A percentile compares a stretch with the other conserved stretches of the same genome.
phyloP scores from a whole-genome alignment of 2,113 vertebrate genomes.

The Dryoscopus gambensis region DNA sequence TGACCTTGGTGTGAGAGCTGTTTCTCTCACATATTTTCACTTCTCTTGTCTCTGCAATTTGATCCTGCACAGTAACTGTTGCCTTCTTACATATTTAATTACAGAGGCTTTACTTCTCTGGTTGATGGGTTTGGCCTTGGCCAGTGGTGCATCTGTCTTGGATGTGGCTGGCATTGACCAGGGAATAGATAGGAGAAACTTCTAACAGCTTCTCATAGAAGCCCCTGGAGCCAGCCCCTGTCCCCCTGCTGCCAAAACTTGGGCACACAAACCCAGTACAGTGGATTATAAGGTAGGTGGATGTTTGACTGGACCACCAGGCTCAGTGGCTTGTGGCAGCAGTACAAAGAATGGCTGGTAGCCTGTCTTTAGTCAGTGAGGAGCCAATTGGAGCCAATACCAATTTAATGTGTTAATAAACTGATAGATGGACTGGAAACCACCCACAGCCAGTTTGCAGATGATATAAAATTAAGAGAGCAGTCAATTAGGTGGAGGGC shows the following conservation, averaged over 20 bases:
- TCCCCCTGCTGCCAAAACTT: fast-evolving
- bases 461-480: not conserved
- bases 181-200: not conserved
- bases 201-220: not conserved
- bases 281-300: not conserved
- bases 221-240: too few species aligned
- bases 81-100: not conserved
- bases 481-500: not conserved
- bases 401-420: not conserved
- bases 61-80: too few species aligned
- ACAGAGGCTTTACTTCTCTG: not conserved
- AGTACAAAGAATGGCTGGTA: not conserved
- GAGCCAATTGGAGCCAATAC: not conserved
- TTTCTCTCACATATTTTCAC: not conserved
- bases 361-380: not conserved
- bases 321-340: not conserved
- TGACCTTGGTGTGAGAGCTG: not conserved
- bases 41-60: not conserved
- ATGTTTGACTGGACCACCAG: not conserved
- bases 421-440: not conserved
- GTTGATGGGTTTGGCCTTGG: not conserved
- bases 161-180: not conserved
- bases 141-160: not conserved
- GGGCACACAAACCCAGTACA: not conserved
- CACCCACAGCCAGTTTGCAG: not conserved